Percentiles rank a stretch among this genome's conserved stretches.
Conservation (phyloP, 2,113 vertebrate genomes). For the Rostratula benghalensis region DNA sequence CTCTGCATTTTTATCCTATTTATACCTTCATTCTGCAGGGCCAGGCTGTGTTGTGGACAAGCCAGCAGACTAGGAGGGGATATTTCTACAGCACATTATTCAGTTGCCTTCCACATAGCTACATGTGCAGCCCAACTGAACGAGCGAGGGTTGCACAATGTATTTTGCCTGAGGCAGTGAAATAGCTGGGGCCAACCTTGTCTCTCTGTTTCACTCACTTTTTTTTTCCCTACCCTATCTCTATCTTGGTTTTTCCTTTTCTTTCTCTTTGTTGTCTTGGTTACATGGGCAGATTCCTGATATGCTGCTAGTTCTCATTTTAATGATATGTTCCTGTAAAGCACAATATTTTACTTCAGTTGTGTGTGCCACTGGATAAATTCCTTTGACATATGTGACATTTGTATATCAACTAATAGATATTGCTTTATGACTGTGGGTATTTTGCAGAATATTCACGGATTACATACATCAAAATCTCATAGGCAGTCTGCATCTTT, state of each 20-base stretch:
- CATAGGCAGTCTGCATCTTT: slow-evolving; percentile 52
- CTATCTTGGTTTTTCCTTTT: slow-evolving; percentile 36
- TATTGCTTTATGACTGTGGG: slow-evolving; percentile 47
- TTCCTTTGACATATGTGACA: slow-evolving; percentile 68
- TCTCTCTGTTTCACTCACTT: slow-evolving; percentile 15
- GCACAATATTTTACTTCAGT: slow-evolving; percentile 76
- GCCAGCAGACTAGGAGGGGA: background rate
- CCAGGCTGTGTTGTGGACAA: background rate
- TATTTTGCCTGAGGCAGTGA: slow-evolving; percentile 55
- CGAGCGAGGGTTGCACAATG: slow-evolving; percentile 19
- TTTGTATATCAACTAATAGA: slow-evolving; percentile 69
- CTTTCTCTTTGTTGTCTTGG: slow-evolving; percentile 79
- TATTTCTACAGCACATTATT: background rate
- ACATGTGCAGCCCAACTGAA: background rate
- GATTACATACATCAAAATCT: slow-evolving; percentile 43
- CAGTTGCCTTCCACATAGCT: background rate
- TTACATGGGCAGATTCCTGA: slow-evolving; percentile 74
- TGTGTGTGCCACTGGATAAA: slow-evolving; percentile 74
- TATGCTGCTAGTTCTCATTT: slow-evolving; percentile 73
- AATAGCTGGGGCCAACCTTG: slow-evolving; percentile 42
- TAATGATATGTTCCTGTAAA: slow-evolving; percentile 74
- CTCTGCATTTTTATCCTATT: background rate
- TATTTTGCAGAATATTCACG: slow-evolving; percentile 42
- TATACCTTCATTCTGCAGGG: background rate
- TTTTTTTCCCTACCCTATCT: slow-evolving; percentile 2